These are phyloP conservation scores for Rhynchomys soricoides DNA, from an alignment of 2,113 vertebrate species.

Conservation along the genomic window DNA sequence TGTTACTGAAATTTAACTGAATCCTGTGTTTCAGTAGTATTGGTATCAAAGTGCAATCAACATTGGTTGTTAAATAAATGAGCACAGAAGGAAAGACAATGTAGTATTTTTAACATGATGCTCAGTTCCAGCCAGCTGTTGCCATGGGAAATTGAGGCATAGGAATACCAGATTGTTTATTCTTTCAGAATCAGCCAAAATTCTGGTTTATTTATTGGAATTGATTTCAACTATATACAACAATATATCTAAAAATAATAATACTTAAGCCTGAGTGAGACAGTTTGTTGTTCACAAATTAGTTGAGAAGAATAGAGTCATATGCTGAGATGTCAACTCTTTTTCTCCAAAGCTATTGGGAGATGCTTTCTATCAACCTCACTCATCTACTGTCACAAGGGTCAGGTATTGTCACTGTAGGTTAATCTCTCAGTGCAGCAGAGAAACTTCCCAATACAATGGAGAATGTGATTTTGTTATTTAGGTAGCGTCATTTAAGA, in stretches of 20 bases:
- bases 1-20: constrained; percentile 1
- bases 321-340: neutral
- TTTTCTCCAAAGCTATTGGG: neutral
- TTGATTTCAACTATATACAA: constrained; percentile 61
- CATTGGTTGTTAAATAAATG: constrained; percentile 47
- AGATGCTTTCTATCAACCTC: neutral
- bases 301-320: neutral
- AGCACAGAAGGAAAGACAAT: constrained; percentile 39
- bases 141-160: constrained; percentile 46
- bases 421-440: neutral
- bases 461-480: neutral
- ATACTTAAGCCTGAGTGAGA: neutral
- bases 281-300: constrained; percentile 1
- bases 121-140: constrained; percentile 44
- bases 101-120: constrained; percentile 38
- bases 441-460: neutral
- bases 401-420: neutral
- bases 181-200: constrained; percentile 63
- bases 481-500: neutral
- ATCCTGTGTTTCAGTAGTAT: neutral
- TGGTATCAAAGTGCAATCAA: constrained; percentile 42
- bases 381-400: neutral
- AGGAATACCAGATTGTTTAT: constrained; percentile 51
- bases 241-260: constrained; percentile 56
- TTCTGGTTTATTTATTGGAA: constrained; percentile 55